phyloP scores from a whole-genome alignment of 2,888 invertebrate genomes.

The Morinoia aosen region DNA sequence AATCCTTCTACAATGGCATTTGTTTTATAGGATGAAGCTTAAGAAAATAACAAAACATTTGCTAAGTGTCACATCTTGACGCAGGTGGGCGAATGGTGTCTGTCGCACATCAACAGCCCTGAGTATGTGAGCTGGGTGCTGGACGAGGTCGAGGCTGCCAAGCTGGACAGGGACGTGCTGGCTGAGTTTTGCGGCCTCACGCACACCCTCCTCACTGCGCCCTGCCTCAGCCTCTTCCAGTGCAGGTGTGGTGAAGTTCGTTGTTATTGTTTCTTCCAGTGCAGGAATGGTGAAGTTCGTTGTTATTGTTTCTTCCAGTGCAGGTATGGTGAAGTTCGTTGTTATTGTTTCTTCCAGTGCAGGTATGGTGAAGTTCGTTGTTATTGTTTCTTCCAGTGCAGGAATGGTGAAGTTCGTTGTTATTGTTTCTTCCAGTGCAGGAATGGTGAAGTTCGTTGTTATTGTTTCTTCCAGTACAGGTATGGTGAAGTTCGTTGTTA shows the following conservation, averaged over 20 bases:
- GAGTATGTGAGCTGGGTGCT: constrained; percentile 66
- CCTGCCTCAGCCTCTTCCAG: constrained; percentile 77
- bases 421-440: constrained; percentile 8
- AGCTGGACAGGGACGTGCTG: constrained; percentile 57
- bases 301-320: constrained; percentile 75
- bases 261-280: constrained; percentile 74
- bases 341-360: too few relatives aligned
- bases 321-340: neutral
- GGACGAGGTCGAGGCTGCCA: constrained; percentile 61
- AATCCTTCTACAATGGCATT: too few relatives aligned
- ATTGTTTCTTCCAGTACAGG: constrained; percentile 72
- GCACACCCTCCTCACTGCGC: constrained; percentile 69
- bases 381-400: too few relatives aligned
- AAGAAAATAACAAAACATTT: neutral
- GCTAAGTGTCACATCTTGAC: neutral
- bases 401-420: too few relatives aligned
- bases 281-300: constrained; percentile 52
- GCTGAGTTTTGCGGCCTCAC: constrained; percentile 62
- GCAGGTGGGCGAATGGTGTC: constrained; percentile 63
- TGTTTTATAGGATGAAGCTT: too few relatives aligned
- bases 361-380: too few relatives aligned
- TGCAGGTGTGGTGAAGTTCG: constrained; percentile 54
- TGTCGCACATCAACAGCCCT: constrained; percentile 63
- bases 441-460: constrained; percentile 71
- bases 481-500: neutral